Base-by-base conservation (phyloP, 2,113 vertebrate species). In the Hylia prasina region DNA sequence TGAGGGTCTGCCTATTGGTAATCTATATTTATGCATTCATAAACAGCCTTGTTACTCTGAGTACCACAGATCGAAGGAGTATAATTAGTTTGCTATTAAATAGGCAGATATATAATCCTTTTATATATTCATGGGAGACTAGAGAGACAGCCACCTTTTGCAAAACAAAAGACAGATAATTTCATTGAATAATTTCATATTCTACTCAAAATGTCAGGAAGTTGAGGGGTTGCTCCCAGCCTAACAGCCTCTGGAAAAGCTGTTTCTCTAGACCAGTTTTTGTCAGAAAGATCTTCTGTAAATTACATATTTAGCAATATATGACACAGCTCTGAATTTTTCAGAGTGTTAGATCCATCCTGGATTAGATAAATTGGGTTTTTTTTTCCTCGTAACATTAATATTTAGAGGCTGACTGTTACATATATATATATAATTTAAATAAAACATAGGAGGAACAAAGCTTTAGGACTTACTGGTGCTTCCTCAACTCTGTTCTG, bases 11-110 rank as follows among this genome's bases (percentile, higher is more conserved):
- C 15, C 23, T 37, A 7, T 13, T 93, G 87, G 53, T 95, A 75
- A 94, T 64, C 72, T 76, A 15, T 87, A 76, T 23, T 89, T 87
- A 84, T 60, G 48, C 57, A 95, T 94, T 92, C 76, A 93, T 87
- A 81, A 84, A 85, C 5, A 91, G 65, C 73, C 65, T 69, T 82
- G 94, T 87, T 90, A 42, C n/a, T 57, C 47, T 44, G 28, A 66
- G 70, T 20, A 24, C 47, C 84, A 70, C 64, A 61, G 45, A 25
- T 73, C 51, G 75, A 30, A 68, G 22, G 13, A 65, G n/a, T 71
- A 7, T 69, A 69, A 89, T 96, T 87, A 91, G 40, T 94, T 94
- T 79, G 69, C 45, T 87, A 16, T 91, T 87, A 91, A 76, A 54
- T 44, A 91, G 61, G 18, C 53, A 82, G 68, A 76, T 53, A 28